Conservation (phyloP, 2,113 vertebrate genomes). For the Pluvialis apricaria region DNA sequence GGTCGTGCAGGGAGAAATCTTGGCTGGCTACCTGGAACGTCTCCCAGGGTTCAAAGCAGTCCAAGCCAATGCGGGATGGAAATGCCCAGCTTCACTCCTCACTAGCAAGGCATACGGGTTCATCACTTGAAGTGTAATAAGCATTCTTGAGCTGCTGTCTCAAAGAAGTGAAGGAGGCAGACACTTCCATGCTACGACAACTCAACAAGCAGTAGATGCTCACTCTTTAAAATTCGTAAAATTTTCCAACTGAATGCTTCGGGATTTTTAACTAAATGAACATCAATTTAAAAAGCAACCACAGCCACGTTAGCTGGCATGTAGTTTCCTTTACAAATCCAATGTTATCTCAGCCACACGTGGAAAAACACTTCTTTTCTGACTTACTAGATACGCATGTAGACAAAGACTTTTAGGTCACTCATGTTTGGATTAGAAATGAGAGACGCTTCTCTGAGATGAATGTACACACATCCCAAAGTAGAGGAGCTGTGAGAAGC, state of each 20-base stretch:
- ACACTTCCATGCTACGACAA: background rate
- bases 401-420: background rate
- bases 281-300: background rate
- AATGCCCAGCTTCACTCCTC: background rate
- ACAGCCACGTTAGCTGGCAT: background rate
- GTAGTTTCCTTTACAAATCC: background rate
- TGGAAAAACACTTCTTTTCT: background rate
- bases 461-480: rapidly evolving
- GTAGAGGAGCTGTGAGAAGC: background rate
- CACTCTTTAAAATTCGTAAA: background rate
- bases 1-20: rapidly evolving
- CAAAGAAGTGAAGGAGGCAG: background rate
- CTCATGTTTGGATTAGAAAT: background rate
- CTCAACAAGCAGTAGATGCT: background rate
- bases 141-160: background rate
- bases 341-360: background rate
- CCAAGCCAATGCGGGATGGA: background rate
- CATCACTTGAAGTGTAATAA: background rate
- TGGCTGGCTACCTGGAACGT: background rate
- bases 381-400: background rate
- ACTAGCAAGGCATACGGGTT: background rate
- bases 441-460: background rate
- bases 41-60: background rate
- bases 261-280: background rate
- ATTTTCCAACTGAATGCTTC: background rate